A percentile compares a stretch with the other conserved stretches of the same genome.
phyloP scores from a whole-genome alignment of 2,797 vertebrate species.

The Typhlichthys eigenmanni region DNA sequence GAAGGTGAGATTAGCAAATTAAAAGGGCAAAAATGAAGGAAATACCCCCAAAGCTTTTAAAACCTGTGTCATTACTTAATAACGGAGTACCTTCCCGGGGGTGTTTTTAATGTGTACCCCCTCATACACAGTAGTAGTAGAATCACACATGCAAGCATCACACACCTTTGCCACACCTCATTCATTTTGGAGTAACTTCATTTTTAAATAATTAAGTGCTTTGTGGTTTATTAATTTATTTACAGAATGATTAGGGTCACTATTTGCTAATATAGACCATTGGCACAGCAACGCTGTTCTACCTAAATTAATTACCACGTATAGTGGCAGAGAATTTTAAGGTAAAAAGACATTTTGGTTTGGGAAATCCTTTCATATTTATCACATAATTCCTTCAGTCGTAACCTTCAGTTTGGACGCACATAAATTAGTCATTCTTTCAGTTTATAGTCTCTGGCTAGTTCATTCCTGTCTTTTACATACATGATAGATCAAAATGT shows the following conservation, averaged over 20 bases:
- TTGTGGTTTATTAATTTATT: neutral
- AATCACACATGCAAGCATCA: slow-evolving; percentile 17
- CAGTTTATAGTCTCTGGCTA: slow-evolving; percentile 1
- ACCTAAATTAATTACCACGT: neutral
- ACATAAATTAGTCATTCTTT: slow-evolving; percentile 8
- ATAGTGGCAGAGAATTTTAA: neutral
- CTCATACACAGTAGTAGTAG: slow-evolving; percentile 11
- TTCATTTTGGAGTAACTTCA: slow-evolving; percentile 34
- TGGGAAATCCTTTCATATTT: neutral
- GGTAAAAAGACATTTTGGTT: slow-evolving; percentile 2
- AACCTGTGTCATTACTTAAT: slow-evolving; percentile 1
- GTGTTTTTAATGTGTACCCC: neutral
- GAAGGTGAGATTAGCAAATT: slow-evolving; percentile 21
- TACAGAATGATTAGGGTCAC: slow-evolving; percentile 1
- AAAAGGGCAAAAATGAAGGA: neutral
- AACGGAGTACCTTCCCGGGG: slow-evolving; percentile 1
- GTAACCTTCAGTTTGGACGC: neutral
- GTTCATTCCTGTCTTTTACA: neutral
- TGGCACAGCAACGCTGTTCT: neutral
- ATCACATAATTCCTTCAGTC: slow-evolving; percentile 8
- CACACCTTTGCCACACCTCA: slow-evolving; percentile 13
- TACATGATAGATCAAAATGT: neutral
- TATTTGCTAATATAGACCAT: neutral
- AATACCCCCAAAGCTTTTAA: neutral
- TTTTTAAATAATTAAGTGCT: slow-evolving; percentile 59